Conservation (phyloP, 35 echinoderm and acorn worm genomes). For the Anneissia japonica region DNA sequence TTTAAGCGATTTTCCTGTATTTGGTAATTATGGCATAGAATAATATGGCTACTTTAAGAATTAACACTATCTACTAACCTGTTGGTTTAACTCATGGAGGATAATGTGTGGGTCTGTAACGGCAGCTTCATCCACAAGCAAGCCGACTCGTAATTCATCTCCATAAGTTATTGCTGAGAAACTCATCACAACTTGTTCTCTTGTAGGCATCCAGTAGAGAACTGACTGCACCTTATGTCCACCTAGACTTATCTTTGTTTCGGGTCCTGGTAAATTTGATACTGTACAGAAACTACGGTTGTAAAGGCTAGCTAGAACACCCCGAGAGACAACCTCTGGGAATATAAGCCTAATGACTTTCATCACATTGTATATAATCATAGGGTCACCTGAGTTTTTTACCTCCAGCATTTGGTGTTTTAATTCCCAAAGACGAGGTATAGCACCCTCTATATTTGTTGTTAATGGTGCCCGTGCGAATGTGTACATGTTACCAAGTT, state of each 20-base stretch:
- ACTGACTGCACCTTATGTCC: conserved; percentile 23
- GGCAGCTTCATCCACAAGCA: conserved; percentile 30
- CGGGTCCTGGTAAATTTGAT: conserved; percentile 32
- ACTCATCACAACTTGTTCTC: conserved; percentile 39
- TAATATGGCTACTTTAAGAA: too few relatives aligned
- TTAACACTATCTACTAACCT: conserved; percentile 21
- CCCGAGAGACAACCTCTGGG: conserved; percentile 6
- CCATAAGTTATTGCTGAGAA: conserved; percentile 45
- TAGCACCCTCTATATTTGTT: conserved; percentile 47
- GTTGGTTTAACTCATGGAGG: conserved; percentile 15
- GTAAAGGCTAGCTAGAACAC: conserved; percentile 13
- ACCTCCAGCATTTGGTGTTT: conserved; percentile 31
- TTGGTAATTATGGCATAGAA: too few relatives aligned
- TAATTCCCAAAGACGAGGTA: conserved; percentile 45
- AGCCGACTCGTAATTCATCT: conserved; percentile 30
- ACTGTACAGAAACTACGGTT: conserved; percentile 34
- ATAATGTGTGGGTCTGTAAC: conserved; percentile 36
- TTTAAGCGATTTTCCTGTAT: too few relatives aligned
- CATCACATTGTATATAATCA: conserved; percentile 26
- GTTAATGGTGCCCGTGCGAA: conserved; percentile 9
- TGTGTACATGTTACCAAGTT: conserved; percentile 32
- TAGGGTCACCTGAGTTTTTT: conserved; percentile 42
- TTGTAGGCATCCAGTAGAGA: conserved; percentile 35
- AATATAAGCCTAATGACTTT: conserved; percentile 23
- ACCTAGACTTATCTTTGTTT: conserved; percentile 5